These are phyloP conservation scores for Oostethus manadensis DNA, from an alignment of 2,113 vertebrate species.

Conservation along the genomic window DNA sequence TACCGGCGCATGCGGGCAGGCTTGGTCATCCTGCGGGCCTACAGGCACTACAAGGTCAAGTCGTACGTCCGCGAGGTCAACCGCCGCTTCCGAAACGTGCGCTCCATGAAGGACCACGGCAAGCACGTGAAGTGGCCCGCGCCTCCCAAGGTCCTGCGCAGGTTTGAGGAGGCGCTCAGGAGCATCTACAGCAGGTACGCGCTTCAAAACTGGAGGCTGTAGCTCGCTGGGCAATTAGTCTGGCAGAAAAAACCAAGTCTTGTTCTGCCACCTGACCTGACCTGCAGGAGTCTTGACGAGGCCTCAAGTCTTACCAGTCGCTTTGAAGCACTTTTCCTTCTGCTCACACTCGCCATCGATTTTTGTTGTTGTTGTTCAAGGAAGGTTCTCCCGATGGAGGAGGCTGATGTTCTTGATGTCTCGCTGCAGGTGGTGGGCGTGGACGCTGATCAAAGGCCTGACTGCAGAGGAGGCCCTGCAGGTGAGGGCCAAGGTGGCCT, in stretches of 20 bases:
- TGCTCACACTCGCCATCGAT: conserved; percentile 29
- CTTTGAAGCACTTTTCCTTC: conserved; percentile 56
- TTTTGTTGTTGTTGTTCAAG: no score
- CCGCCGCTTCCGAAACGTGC: conserved; percentile 78
- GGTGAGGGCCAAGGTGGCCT: conserved; percentile 89
- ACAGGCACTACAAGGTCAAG: conserved; percentile 89
- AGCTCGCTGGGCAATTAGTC: neutral
- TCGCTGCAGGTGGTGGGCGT: conserved; percentile 88
- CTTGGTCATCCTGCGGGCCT: conserved; percentile 77
- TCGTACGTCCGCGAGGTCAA: conserved; percentile 83
- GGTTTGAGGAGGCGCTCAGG: conserved; percentile 82
- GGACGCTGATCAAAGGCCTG: conserved; percentile 83
- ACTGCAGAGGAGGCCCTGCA: conserved; percentile 82
- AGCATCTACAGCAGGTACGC: conserved; percentile 84
- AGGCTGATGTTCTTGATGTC: conserved; percentile 19
- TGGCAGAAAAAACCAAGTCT: neutral
- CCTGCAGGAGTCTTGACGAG: neutral
- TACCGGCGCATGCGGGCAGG: conserved; percentile 85
- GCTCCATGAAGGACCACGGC: conserved; percentile 81
- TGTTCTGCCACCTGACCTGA: conserved; percentile 13
- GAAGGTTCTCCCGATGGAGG: neutral
- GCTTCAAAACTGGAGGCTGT: neutral
- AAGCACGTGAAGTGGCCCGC: conserved; percentile 83
- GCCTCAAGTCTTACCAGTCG: conserved; percentile 37
- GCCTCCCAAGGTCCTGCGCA: conserved; percentile 85